Evolutionary conservation across 2,888 invertebrate species (phyloP), one percentile per base, ranked within the genome.

Genomic region (Terebella lapidaria): DNA sequence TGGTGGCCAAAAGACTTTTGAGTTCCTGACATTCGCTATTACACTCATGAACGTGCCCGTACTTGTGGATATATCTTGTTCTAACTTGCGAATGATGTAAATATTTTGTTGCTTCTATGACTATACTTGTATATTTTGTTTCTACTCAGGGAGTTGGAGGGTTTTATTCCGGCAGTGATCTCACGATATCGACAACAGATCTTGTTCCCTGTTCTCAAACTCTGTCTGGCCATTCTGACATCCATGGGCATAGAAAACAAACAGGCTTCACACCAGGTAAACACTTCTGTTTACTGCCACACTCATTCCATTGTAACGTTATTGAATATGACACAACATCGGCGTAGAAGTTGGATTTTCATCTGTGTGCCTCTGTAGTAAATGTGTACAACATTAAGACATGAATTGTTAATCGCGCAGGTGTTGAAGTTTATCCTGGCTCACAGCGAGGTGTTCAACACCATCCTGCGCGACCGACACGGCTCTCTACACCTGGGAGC

Each of bases 161-260:
- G 65, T 28, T 67, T 67, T 45, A 54, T 67, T n/a, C 67, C 66
- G 2, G 56, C 64, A 1, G 58, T 63, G 18, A 49, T 67, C 53
- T 45, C 58, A 1, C 54, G 66, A 22, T 69, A 68, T 58, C 53
- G 66, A n/a, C 67, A 91, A 51, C 90, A 91, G 75, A 87, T 94
- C 54, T 84, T 93, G 65, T 84, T 91, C 57, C 92, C 94, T 0
- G 89, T 90, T 24, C 81, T 94, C 62, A 56, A 47, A 10, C 83
- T 94, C 20, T 92, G 91, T 76, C 88, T 91, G 75, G 87, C 90
- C 15, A 81, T 94, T 52, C 84, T 94, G 25, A 90, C 90, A 0
- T 88, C 92, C 0, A 84, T 94, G 54, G 92, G 93, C 28, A 84
- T 88, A 0, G 88, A 89, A 70, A 93, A 94, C 82, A 87, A 88